These are phyloP conservation scores for Bufotes viridis DNA, from an alignment of 2,797 vertebrate species.

Conservation along the genomic window DNA sequence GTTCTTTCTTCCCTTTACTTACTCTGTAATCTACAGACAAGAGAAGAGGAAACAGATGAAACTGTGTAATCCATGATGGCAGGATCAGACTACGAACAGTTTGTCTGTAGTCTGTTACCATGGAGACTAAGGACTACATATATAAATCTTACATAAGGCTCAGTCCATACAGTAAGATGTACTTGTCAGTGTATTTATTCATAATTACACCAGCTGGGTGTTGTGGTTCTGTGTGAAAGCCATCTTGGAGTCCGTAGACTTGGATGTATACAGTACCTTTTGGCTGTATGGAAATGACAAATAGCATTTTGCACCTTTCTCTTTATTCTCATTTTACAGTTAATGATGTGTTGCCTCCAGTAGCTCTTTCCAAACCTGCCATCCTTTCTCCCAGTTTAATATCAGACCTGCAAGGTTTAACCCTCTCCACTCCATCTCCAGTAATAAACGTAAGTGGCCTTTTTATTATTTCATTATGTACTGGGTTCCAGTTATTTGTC, in stretches of 20 bases:
- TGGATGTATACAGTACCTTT: not conserved
- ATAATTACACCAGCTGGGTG: not conserved
- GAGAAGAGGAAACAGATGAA: too few relatives aligned
- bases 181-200: too few relatives aligned
- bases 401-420: conserved; percentile 91
- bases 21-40: not conserved
- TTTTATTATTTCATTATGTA: not conserved
- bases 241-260: too few relatives aligned
- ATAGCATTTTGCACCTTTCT: not conserved
- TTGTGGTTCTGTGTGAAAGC: not conserved
- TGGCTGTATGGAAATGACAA: not conserved
- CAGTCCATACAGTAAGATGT: not conserved
- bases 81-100: not conserved
- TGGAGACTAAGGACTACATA: not conserved
- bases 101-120: not conserved
- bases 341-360: conserved; percentile 71
- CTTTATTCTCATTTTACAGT: conserved; percentile 75
- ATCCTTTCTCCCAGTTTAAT: conserved; percentile 81
- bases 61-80: not conserved
- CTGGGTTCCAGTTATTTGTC: not conserved
- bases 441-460: conserved; percentile 81
- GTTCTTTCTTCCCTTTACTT: not conserved
- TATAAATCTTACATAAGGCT: not conserved
- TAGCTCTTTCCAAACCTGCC: conserved; percentile 71
- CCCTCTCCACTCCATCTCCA: conserved; percentile 79